These are phyloP conservation scores for Xiphophorus maculatus DNA, from an alignment of 2,113 vertebrate genomes.

Conservation along the genomic window DNA sequence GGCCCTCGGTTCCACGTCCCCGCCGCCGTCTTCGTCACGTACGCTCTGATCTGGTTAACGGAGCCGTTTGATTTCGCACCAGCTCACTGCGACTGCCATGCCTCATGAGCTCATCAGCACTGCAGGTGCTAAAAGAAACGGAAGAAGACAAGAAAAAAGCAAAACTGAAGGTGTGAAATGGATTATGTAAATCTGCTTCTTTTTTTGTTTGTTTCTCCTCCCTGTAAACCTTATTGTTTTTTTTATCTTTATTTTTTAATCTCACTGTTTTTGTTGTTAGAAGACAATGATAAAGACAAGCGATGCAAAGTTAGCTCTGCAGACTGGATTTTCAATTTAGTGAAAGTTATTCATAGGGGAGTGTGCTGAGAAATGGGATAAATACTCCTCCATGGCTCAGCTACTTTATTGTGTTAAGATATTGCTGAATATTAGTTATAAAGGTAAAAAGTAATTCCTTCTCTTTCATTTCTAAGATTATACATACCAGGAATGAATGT, in stretches of 20 bases:
- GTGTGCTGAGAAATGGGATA: neutral
- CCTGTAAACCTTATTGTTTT: slow-evolving; percentile 43
- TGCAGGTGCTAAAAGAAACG: slow-evolving; percentile 20
- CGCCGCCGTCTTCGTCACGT: slow-evolving; percentile 27
- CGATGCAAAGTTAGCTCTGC: slow-evolving; percentile 45
- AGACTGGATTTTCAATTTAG: slow-evolving; percentile 54
- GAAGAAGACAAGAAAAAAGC: neutral
- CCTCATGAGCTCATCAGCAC: slow-evolving; percentile 38
- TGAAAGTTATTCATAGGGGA: neutral
- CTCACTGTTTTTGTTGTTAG: neutral
- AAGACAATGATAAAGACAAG: slow-evolving; percentile 60
- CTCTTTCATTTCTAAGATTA: too few species aligned
- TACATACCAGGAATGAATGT: neutral
- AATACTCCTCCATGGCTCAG: neutral
- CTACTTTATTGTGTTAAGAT: slow-evolving; percentile 8
- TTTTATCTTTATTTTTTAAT: slow-evolving; percentile 3
- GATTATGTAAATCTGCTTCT: slow-evolving; percentile 63
- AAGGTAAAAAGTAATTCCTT: slow-evolving; percentile 27
- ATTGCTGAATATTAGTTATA: slow-evolving; percentile 37
- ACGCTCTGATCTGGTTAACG: slow-evolving; percentile 59
- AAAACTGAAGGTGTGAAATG: slow-evolving; percentile 29
- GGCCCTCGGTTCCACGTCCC: slow-evolving; percentile 31
- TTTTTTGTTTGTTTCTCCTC: slow-evolving; percentile 4
- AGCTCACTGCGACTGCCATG: slow-evolving; percentile 11
- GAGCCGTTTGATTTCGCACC: slow-evolving; percentile 45